A percentile compares a stretch with the other conserved stretches of the same genome.
Evolutionary conservation across 2,888 invertebrate species (phyloP).

Genomic region (Pristionchus mayeri): DNA sequence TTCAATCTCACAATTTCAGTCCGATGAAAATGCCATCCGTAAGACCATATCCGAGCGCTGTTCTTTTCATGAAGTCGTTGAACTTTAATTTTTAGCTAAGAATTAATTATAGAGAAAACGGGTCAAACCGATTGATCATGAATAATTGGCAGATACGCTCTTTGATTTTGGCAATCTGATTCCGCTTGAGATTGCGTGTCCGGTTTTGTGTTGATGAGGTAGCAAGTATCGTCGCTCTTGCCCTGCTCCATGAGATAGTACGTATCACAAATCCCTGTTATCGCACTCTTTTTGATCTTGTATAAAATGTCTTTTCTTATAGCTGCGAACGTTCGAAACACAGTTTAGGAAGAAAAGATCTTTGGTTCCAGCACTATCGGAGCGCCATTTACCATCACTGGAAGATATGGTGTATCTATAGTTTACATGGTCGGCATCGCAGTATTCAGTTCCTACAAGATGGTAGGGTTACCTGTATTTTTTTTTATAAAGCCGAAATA

Average conservation of each 20-base stretch:
- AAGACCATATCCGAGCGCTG: neutral
- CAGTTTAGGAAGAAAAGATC: neutral
- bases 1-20: neutral
- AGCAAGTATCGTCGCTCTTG: neutral
- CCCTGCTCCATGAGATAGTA: neutral
- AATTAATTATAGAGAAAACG: neutral
- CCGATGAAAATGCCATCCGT: neutral
- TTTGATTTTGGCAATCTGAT: neutral
- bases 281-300: too few relatives aligned
- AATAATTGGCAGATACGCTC: neutral
- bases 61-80: neutral
- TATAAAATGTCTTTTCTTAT: neutral
- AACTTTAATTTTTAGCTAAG: neutral
- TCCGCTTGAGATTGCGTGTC: neutral
- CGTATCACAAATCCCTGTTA: neutral
- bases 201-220: neutral
- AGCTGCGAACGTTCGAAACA: neutral
- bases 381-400: neutral
- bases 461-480: too few relatives aligned
- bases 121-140: conserved; percentile 18
- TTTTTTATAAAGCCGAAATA: too few relatives aligned
- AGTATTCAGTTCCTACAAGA: too few relatives aligned
- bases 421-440: too few relatives aligned
- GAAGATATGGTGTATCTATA: neutral
- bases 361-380: neutral